Conservation (phyloP, 2,113 vertebrate genomes). For the Orientallactaga bullata region DNA sequence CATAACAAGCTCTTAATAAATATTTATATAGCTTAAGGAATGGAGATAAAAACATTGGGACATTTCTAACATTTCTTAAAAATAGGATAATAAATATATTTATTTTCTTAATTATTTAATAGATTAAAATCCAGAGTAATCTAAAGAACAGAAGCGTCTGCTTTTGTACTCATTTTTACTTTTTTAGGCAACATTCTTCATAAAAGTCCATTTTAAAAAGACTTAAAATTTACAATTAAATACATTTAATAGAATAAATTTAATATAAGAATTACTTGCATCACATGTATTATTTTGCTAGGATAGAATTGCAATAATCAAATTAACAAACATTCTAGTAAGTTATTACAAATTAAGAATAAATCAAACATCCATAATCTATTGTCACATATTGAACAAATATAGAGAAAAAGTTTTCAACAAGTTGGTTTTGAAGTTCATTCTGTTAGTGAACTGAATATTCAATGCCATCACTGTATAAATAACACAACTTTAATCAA, state of each 20-base stretch:
- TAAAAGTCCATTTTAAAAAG: conserved; percentile 13
- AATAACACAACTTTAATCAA: conserved; percentile 52
- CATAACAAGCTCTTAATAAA: conserved; percentile 27
- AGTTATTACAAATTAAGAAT: conserved; percentile 50
- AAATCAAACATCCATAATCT: not conserved
- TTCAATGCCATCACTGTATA: conserved; percentile 2
- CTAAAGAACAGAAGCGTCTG: conserved; percentile 43
- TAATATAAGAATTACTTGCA: conserved; percentile 19
- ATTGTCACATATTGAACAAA: conserved; percentile 48
- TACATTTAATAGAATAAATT: not conserved
- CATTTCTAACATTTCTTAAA: not conserved
- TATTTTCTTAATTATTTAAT: conserved; percentile 54
- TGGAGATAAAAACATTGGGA: not conserved
- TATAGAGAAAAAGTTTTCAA: conserved; percentile 3
- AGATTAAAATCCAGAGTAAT: conserved; percentile 31
- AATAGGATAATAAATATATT: not conserved
- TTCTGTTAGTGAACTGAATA: not conserved
- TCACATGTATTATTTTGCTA: not conserved
- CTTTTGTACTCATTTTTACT: not conserved
- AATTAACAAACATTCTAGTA: conserved; percentile 13
- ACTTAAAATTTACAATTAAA: conserved; percentile 53
- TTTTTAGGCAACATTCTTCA: not conserved
- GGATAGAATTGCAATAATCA: not conserved
- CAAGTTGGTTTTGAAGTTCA: conserved; percentile 41
- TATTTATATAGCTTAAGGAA: not conserved